A percentile compares a stretch with the other conserved stretches of the same genome.
Conservation (phyloP, 2,888 invertebrate species). For the Agrotis exclamationis region DNA sequence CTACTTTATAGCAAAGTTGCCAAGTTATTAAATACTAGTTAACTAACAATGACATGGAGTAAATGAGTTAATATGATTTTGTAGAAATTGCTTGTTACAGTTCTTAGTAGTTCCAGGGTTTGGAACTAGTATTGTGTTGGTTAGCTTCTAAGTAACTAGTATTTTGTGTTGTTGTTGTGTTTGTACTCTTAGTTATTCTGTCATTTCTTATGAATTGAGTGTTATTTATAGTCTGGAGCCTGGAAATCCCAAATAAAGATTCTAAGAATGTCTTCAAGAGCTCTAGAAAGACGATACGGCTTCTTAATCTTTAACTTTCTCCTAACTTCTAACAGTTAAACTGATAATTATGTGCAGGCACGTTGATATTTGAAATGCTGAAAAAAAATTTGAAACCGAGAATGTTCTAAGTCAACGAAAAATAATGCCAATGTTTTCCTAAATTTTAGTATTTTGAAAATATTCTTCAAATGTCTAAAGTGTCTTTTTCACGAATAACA, state of each 20-base stretch:
- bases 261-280: not conserved
- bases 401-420: too few relatives aligned
- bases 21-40: conserved; percentile 57
- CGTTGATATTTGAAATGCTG: too few relatives aligned
- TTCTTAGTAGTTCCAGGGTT: conserved; percentile 10
- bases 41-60: conserved; percentile 50
- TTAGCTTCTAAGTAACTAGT: not conserved
- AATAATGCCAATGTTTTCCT: not conserved
- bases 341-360: too few relatives aligned
- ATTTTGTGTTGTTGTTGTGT: not conserved
- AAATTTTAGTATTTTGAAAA: not conserved
- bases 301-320: too few relatives aligned
- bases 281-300: not conserved
- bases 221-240: too few relatives aligned
- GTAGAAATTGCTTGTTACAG: conserved; percentile 20
- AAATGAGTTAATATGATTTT: conserved; percentile 47
- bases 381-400: too few relatives aligned
- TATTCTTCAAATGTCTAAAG: not conserved
- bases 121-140: not conserved
- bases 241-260: too few relatives aligned
- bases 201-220: not conserved
- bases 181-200: not conserved
- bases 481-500: not conserved
- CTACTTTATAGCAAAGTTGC: conserved; percentile 46
- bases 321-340: too few relatives aligned